A percentile compares a stretch with the other conserved stretches of the same genome.
Evolutionary conservation across 2,113 vertebrate genomes (phyloP).

Genomic region (Psettodes erumei): DNA sequence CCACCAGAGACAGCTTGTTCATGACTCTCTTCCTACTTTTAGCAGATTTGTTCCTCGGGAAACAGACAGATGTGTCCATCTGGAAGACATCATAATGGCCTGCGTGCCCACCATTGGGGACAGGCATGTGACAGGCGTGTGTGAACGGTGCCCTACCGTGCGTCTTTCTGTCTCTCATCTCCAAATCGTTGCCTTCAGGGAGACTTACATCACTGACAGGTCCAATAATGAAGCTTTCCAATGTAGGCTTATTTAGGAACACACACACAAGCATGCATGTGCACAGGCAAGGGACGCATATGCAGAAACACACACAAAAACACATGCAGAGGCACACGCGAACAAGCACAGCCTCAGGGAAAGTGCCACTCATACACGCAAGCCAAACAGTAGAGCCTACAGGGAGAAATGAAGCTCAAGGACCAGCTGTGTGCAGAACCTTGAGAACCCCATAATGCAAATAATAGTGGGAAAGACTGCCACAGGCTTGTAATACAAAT

Average conservation of each 20-base stretch:
- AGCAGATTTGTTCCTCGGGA: slow-evolving; percentile 66
- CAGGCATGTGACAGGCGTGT: slow-evolving; percentile 72
- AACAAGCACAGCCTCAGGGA: slow-evolving; percentile 77
- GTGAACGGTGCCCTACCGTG: slow-evolving; percentile 47
- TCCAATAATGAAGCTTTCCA: slow-evolving; percentile 77
- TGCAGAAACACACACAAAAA: slow-evolving; percentile 39
- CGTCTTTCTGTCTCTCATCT: slow-evolving; percentile 74
- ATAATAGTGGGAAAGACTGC: slow-evolving; percentile 59
- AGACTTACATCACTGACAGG: slow-evolving; percentile 72
- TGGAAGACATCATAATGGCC: slow-evolving; percentile 78
- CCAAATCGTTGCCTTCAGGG: slow-evolving; percentile 71
- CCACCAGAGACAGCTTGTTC: slow-evolving; percentile 44
- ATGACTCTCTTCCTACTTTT: slow-evolving; percentile 52
- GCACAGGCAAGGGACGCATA: slow-evolving; percentile 31
- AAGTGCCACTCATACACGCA: slow-evolving; percentile 74
- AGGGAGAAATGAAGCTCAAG: slow-evolving; percentile 76
- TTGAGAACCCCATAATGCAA: slow-evolving; percentile 67
- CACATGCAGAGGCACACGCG: slow-evolving; percentile 32
- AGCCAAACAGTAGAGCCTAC: slow-evolving; percentile 72
- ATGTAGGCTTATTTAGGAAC: slow-evolving; percentile 64
- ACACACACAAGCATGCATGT: not conserved
- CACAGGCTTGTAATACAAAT: slow-evolving; percentile 75
- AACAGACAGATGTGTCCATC: slow-evolving; percentile 79
- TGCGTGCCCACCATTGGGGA: slow-evolving; percentile 65
- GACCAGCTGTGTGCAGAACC: slow-evolving; percentile 76